phyloP scores from a whole-genome alignment of 2,888 invertebrate species.

The Camponotus fellah region DNA sequence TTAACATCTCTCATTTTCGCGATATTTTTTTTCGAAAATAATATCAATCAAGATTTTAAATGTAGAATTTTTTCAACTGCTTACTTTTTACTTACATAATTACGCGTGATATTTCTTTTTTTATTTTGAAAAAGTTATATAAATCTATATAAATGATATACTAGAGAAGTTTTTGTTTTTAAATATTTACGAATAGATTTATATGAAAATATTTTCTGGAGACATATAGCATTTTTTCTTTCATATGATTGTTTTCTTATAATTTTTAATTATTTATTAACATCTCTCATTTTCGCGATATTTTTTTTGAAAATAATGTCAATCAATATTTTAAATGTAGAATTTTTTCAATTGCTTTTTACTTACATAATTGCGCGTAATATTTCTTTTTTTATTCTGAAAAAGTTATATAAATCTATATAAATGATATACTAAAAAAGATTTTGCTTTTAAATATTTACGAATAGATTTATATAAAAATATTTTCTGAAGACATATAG shows the following conservation, averaged over 20 bases:
- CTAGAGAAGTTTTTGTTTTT: background rate
- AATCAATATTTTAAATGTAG: background rate
- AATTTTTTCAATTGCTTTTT: background rate
- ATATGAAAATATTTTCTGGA: background rate
- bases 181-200: background rate
- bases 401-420: background rate
- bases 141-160: background rate
- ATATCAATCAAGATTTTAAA: background rate
- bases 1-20: background rate
- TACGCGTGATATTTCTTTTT: background rate
- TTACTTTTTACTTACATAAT: background rate
- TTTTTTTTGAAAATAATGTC: background rate
- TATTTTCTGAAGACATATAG: background rate
- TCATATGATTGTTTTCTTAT: background rate
- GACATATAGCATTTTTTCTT: background rate
- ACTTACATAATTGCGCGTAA: background rate
- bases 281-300: background rate
- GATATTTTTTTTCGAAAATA: background rate
- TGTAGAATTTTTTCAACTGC: background rate
- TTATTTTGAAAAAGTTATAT: background rate
- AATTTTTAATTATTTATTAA: background rate
- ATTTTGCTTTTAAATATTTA: background rate
- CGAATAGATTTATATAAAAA: background rate
- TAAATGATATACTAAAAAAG: background rate
- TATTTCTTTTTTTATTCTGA: background rate